Conservation (phyloP, 2,113 vertebrate genomes). For the Chaetodon trifascialis region DNA sequence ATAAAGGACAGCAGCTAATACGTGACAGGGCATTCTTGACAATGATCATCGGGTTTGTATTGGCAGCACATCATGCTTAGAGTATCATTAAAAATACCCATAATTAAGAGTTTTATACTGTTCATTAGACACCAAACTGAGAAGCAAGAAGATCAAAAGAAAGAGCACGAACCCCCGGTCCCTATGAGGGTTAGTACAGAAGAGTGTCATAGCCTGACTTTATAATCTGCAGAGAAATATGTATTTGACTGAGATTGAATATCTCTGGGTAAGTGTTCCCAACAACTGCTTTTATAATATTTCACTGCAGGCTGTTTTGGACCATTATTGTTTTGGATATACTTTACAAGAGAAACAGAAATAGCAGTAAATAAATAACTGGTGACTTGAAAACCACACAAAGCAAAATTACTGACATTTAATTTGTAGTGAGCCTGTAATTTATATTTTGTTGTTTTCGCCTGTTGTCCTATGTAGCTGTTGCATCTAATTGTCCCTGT, state of each 20-base stretch:
- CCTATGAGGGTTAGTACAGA: background rate
- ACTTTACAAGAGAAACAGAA: background rate
- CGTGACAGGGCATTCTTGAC: conserved; percentile 2
- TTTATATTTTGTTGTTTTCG: conserved; percentile 1
- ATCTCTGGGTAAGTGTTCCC: background rate
- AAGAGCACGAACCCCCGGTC: background rate
- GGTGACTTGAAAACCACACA: conserved; percentile 13
- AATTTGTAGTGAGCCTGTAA: background rate
- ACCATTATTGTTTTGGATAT: background rate
- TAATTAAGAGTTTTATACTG: conserved; percentile 2
- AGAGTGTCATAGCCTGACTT: background rate
- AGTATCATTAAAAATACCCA: conserved; percentile 5
- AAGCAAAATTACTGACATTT: background rate
- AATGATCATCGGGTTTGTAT: conserved; percentile 5
- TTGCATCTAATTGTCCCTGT: conserved; percentile 32
- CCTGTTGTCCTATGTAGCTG: background rate
- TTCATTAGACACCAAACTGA: background rate
- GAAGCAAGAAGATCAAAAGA: background rate
- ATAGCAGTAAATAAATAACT: background rate
- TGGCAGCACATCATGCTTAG: background rate
- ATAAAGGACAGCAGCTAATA: conserved; percentile 32
- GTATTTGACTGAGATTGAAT: background rate
- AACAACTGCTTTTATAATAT: background rate
- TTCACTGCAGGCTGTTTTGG: background rate
- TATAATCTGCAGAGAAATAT: background rate